Evolutionary conservation across 2,113 vertebrate species (phyloP).

Genomic region (Hippocampus zosterae): DNA sequence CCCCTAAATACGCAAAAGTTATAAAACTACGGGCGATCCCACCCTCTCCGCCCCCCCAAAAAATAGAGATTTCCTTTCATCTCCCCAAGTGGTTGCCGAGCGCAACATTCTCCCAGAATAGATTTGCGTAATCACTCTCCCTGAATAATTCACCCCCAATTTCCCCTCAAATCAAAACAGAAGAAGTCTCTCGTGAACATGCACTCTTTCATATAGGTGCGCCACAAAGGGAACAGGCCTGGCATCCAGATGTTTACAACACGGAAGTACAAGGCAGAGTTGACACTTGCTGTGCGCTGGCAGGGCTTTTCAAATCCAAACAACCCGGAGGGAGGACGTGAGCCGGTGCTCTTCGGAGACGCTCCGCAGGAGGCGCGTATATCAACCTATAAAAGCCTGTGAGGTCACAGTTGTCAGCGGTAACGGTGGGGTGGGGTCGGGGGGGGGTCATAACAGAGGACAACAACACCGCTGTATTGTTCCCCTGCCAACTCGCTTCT

Average conservation of each 20-base stretch:
- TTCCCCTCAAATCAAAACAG: conserved; percentile 51
- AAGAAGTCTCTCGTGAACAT: conserved; percentile 53
- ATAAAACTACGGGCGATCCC: conserved; percentile 20
- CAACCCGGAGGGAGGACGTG: not conserved
- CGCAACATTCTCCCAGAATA: conserved; percentile 47
- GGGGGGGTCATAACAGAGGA: conserved; percentile 31
- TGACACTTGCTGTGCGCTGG: not conserved
- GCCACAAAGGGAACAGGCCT: conserved; percentile 33
- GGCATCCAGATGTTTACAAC: conserved; percentile 27
- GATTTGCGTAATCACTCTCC: conserved; percentile 53
- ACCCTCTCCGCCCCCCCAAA: not conserved
- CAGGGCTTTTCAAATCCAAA: not conserved
- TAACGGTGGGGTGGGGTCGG: conserved; percentile 5
- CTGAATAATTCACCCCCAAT: conserved; percentile 55
- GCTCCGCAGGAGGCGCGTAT: not conserved
- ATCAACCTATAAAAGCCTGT: conserved; percentile 2
- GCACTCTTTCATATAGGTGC: conserved; percentile 38
- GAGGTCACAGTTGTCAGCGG: conserved; percentile 11
- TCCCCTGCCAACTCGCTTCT: conserved; percentile 32
- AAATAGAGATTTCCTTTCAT: conserved; percentile 46
- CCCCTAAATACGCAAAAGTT: conserved; percentile 34
- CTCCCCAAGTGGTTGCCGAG: conserved; percentile 47
- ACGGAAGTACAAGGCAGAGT: not conserved
- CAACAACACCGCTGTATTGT: conserved; percentile 46
- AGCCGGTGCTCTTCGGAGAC: not conserved